Base-by-base conservation (phyloP, 2,888 invertebrate genomes). In the Caenorhabditis becei region DNA sequence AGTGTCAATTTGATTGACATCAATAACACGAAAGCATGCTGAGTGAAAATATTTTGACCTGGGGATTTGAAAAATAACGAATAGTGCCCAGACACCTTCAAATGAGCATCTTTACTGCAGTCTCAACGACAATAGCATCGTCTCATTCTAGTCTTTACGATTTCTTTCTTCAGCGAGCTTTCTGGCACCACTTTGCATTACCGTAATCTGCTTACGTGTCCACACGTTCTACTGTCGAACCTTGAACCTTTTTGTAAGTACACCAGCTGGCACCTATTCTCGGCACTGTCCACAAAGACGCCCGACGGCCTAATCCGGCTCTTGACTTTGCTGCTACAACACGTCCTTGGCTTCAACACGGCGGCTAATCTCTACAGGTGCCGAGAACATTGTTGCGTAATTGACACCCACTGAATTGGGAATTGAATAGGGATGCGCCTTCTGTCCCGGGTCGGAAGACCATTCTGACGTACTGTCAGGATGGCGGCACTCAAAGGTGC, bases 231-330 rank as follows among this genome's bases (percentile, higher is more conserved):
- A 44, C 61, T 28, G 23, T n/a, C 53, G 18, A 72, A 63, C 72
- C 72, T 72, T 72, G 72, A 72, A 72, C 72, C 71, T 58, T 72
- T 72, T 58, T 63, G 72, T 72, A 72, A 63, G 72, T 62, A 63
- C 72, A 53, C 49, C 75, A 75, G 59, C 75, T 75, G 75, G 61
- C 72, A 63, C 63, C 61, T 61, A 47, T 61, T 61, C 26, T 24
- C 5, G 37, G 20, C 16, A 47, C 32, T 1, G 28, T 49, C 16
- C n/a, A 58, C 51, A 66, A 66, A 51, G 54, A 24, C 26, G n/a
- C 20, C 63, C 62, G 49, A 24, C 69, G 37, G 24, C 32, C 56
- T 65, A 75, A 75, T 75, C 75, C 75, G 61, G 66, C 75, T 75
- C 75, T 75, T 75, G 75, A 75, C 75, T 75, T 65, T 47, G 7